phyloP scores from a whole-genome alignment of 2,888 invertebrate species.

The Branchellion lobata region DNA sequence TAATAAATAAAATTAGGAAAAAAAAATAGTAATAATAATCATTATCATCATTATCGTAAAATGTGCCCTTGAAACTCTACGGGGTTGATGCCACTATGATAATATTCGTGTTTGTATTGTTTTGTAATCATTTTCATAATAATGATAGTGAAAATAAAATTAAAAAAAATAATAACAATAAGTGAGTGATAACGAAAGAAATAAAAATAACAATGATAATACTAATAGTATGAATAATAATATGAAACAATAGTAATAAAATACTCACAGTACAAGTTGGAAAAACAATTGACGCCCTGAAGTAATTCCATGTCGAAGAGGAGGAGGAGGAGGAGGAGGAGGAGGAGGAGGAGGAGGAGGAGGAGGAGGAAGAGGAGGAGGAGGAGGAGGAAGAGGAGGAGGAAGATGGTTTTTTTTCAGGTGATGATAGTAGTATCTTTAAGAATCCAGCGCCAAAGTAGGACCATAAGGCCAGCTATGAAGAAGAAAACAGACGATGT shows the following conservation, averaged over 20 bases:
- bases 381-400: conserved; percentile 1
- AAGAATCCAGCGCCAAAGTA: too few species aligned
- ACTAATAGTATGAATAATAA: neutral
- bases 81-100: too few species aligned
- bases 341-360: neutral
- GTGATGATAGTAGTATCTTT: too few species aligned
- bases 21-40: too few species aligned
- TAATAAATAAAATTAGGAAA: neutral
- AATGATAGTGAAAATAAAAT: neutral
- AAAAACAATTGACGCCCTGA: neutral
- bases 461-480: too few species aligned
- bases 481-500: too few species aligned
- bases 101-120: too few species aligned
- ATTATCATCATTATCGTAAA: too few species aligned
- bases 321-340: neutral
- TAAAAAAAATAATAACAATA: neutral
- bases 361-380: neutral
- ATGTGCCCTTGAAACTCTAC: too few species aligned
- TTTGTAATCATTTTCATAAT: neutral
- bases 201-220: conserved; percentile 1
- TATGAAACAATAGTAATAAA: neutral
- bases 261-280: too few species aligned
- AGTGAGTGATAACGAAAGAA: neutral
- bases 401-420: too few species aligned
- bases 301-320: neutral